phyloP scores from a whole-genome alignment of 2,113 vertebrate genomes.

The Spermophilus dauricus region DNA sequence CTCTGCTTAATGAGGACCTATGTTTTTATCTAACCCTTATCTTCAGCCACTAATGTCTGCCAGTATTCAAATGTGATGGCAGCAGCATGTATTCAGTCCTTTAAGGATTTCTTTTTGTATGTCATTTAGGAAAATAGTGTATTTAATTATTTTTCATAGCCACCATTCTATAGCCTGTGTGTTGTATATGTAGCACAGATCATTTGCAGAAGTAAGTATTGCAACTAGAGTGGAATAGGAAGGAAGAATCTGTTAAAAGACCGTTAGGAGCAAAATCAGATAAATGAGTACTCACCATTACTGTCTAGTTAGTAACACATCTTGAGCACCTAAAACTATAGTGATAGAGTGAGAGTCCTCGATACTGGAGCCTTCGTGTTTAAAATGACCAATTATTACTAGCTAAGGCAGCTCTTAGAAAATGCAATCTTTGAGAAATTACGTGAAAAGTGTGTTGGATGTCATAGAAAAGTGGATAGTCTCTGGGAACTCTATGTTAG shows the following conservation, averaged over 20 bases:
- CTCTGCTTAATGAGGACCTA: slow-evolving; percentile 8
- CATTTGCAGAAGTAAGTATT: neutral
- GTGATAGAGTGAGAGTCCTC: neutral
- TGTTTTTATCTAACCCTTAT: slow-evolving; percentile 50
- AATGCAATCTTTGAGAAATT: neutral
- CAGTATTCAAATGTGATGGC: neutral
- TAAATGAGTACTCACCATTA: neutral
- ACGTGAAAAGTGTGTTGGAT: neutral
- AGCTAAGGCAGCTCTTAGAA: neutral
- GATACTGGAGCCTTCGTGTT: neutral
- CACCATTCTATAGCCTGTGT: neutral
- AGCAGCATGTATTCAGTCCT: neutral
- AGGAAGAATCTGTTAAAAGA: neutral
- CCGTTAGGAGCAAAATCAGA: neutral
- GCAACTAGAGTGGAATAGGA: neutral
- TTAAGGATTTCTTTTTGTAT: neutral
- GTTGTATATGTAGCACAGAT: neutral
- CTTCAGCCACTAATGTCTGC: slow-evolving; percentile 14
- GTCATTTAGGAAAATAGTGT: neutral
- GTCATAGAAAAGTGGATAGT: neutral
- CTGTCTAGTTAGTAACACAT: neutral
- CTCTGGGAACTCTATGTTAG: neutral
- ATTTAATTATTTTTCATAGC: slow-evolving; percentile 34
- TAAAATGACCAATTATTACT: neutral
- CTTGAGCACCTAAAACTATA: neutral